Evolutionary conservation across 2,888 invertebrate genomes (phyloP).

Genomic region (Ametastegia equiseti): DNA sequence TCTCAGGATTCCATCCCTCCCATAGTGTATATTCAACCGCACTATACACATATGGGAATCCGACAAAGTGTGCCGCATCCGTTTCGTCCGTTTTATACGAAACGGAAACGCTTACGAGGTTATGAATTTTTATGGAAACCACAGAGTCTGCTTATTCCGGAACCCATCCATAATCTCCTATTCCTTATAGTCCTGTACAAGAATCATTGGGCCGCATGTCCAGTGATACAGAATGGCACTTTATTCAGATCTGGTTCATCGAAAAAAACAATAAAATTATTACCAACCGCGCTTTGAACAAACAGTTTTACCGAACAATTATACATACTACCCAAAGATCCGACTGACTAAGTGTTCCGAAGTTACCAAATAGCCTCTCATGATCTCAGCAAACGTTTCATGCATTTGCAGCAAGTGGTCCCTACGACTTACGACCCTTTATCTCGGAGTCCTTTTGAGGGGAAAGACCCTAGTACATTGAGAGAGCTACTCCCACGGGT

Average conservation of each 20-base stretch:
- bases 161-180: not conserved
- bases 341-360: no score
- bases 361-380: not conserved
- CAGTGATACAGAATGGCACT: not conserved
- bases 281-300: not conserved
- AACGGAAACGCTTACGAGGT: constrained; percentile 29
- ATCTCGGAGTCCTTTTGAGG: not conserved
- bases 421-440: not conserved
- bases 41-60: not conserved
- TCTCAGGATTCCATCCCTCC: no score
- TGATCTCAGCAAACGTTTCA: not conserved
- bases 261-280: not conserved
- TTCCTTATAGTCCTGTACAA: not conserved
- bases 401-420: not conserved
- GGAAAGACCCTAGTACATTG: constrained; percentile 9
- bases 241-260: not conserved
- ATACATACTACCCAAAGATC: no score
- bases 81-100: constrained; percentile 1
- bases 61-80: constrained; percentile 5
- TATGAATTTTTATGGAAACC: constrained; percentile 29
- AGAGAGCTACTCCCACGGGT: constrained; percentile 39
- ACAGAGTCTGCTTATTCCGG: not conserved
- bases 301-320: no score
- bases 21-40: no score
- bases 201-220: not conserved